Evolutionary conservation across 2,113 vertebrate species (phyloP), one percentile per base, ranked within the genome.

Genomic region (Scartelaos histophorus): DNA sequence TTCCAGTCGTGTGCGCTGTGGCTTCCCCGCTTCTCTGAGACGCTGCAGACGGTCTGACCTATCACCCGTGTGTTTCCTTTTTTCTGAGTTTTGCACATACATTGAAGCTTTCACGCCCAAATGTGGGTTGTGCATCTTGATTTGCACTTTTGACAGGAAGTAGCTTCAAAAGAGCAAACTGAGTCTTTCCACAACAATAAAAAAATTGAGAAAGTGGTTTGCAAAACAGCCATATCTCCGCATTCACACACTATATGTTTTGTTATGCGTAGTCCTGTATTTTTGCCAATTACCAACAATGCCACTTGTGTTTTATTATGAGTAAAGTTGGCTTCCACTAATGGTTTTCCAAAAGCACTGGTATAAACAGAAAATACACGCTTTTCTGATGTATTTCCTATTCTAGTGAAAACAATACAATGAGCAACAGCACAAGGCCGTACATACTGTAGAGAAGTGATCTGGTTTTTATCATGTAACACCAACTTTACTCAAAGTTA

Each of bases 141-240:
- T 70, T 79, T 71, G 66, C 71, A 13, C 81, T 75, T 82, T 83
- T 16, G 0, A 84, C 89, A 92, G 91, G 90, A 91, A 90, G 84
- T 75, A 76, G 82, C 86, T 73, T 87, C 78, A 88, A 80, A 84
- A 73, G 69, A 71, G 66, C 45, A 51, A 80, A 82, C 74, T 58
- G 83, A 83, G 81, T 54, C 68, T 79, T 80, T 90, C 78, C 76
- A 77, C 78, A 86, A 79, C 70, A 78, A 74, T 57, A 58, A 25
- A 69, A 87, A 76, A 82, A 79, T 34, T 29, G 58, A 61, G 58
- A 17, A 61, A 61, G 17, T 34, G 25, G 25, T 3, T 61, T 61
- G 58, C 58, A 74, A 60, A 64, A 76, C 61, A 71, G 58, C 53
- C 34, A 79, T 74, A 51, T 73, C 16, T 13, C 6, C 17, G 7